phyloP scores from a whole-genome alignment of 2,797 vertebrate genomes.

The Enteromius afrohamiltoni region DNA sequence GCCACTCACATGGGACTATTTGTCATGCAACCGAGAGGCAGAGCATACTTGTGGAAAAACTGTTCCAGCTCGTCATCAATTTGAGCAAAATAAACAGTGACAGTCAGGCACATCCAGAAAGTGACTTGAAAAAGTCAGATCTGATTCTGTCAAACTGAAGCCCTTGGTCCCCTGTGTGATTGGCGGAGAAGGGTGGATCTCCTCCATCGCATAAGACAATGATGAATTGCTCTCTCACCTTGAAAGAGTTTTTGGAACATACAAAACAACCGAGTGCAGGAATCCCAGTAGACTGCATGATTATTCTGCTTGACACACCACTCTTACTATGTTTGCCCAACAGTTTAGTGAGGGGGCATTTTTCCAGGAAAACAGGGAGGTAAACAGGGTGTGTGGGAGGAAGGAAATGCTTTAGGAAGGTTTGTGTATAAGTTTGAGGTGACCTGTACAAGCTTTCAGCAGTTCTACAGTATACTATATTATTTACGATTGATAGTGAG shows the following conservation, averaged over 20 bases:
- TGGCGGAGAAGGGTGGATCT: slow-evolving; percentile 39
- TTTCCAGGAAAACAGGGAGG: slow-evolving; percentile 7
- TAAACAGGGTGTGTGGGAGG: background rate
- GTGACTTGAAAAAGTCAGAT: slow-evolving; percentile 60
- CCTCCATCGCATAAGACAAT: slow-evolving; percentile 41
- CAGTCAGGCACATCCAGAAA: slow-evolving; percentile 61
- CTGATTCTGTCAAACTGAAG: slow-evolving; percentile 62
- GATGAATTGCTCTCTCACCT: slow-evolving; percentile 60
- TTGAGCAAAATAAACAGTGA: slow-evolving; percentile 59
- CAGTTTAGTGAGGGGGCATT: slow-evolving; percentile 23
- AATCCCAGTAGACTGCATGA: slow-evolving; percentile 50
- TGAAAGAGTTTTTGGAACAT: slow-evolving; percentile 49
- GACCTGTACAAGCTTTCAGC: background rate
- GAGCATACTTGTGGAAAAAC: slow-evolving; percentile 51
- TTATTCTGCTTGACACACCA: slow-evolving; percentile 47
- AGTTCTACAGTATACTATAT: background rate
- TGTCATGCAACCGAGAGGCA: slow-evolving; percentile 49
- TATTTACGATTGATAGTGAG: background rate
- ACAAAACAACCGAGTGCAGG: slow-evolving; percentile 46
- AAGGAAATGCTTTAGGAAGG: background rate
- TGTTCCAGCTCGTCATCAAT: slow-evolving; percentile 53
- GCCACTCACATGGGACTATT: slow-evolving; percentile 54
- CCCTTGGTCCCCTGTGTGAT: slow-evolving; percentile 50
- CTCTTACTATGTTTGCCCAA: slow-evolving; percentile 41
- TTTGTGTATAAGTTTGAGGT: background rate